These are phyloP conservation scores for Tenthredo notha DNA, from an alignment of 2,888 invertebrate species.

Conservation along the genomic window DNA sequence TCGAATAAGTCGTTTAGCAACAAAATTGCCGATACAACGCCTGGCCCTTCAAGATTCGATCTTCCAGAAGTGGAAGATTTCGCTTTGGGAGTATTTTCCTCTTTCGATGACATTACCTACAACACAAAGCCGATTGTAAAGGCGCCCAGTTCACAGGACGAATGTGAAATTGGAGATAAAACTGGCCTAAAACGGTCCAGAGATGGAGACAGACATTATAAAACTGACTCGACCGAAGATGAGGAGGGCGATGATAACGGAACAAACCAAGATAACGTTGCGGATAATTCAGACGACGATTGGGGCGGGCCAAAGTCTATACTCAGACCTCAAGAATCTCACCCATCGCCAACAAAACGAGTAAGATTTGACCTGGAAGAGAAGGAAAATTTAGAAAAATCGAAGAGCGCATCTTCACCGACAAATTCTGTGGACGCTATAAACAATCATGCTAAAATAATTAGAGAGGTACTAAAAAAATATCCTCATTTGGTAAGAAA, in stretches of 20 bases:
- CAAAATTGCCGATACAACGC: conserved; percentile 76
- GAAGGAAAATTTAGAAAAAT: conserved; percentile 81
- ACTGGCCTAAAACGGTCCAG: conserved; percentile 63
- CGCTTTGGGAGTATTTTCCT: conserved; percentile 82
- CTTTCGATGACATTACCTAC: conserved; percentile 87
- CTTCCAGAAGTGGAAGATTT: conserved; percentile 87
- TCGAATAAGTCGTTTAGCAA: conserved; percentile 64
- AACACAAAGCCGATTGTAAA: conserved; percentile 85
- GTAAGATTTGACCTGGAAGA: conserved; percentile 83
- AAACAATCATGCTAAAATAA: conserved; percentile 90
- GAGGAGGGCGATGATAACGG: conserved; percentile 73
- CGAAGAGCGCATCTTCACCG: conserved; percentile 64
- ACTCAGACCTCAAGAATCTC: conserved; percentile 70
- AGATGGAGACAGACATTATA: conserved; percentile 71
- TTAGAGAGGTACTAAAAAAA: conserved; percentile 92
- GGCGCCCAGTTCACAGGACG: conserved; percentile 75
- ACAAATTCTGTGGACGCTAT: conserved; percentile 69
- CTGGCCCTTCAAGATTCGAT: conserved; percentile 84
- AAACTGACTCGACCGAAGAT: conserved; percentile 73
- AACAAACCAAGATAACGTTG: conserved; percentile 66
- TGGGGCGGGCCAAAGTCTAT: conserved; percentile 74
- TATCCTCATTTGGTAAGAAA: conserved; percentile 93
- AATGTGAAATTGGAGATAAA: conserved; percentile 67
- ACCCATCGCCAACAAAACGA: conserved; percentile 75
- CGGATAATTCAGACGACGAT: conserved; percentile 73